phyloP scores from a whole-genome alignment of 30 jellyfish, hydroid and myxozoan genomes.

The Nemopilema nomurai region DNA sequence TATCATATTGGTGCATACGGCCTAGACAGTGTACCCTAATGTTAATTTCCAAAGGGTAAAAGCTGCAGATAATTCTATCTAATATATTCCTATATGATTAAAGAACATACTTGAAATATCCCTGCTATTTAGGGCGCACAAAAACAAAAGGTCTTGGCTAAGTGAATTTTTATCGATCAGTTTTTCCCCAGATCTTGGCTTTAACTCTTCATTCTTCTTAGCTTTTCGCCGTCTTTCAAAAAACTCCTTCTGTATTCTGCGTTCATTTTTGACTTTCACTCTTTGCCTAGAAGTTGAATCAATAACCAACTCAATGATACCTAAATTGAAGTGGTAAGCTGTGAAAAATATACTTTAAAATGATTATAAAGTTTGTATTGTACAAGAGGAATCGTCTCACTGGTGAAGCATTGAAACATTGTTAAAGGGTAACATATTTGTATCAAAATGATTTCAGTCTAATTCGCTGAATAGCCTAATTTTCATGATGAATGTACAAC shows the following conservation, averaged over 20 bases:
- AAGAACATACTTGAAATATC: background rate
- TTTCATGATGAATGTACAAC: no score
- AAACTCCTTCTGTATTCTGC: slow-evolving; percentile 66
- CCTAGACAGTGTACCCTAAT: no score
- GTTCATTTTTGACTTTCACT: slow-evolving; percentile 54
- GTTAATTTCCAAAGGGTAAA: no score
- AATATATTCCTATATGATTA: no score
- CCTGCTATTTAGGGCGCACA: slow-evolving; percentile 33
- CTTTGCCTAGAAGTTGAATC: slow-evolving; percentile 38
- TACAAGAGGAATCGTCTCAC: background rate
- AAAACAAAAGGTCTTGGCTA: slow-evolving; percentile 57
- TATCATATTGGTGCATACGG: no score
- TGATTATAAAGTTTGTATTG: no score
- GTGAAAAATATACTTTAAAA: no score
- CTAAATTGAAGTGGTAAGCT: background rate
- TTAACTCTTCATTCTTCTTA: slow-evolving; percentile 16
- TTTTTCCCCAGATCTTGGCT: slow-evolving; percentile 1
- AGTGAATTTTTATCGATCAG: background rate
- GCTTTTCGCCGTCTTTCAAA: slow-evolving; percentile 62
- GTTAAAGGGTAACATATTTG: no score
- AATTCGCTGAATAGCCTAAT: no score
- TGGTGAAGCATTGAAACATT: background rate
- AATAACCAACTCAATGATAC: background rate
- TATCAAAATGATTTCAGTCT: no score
- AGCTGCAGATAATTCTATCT: no score